phyloP scores from a whole-genome alignment of 2,113 vertebrate genomes.

The Lipophrys pholis region DNA sequence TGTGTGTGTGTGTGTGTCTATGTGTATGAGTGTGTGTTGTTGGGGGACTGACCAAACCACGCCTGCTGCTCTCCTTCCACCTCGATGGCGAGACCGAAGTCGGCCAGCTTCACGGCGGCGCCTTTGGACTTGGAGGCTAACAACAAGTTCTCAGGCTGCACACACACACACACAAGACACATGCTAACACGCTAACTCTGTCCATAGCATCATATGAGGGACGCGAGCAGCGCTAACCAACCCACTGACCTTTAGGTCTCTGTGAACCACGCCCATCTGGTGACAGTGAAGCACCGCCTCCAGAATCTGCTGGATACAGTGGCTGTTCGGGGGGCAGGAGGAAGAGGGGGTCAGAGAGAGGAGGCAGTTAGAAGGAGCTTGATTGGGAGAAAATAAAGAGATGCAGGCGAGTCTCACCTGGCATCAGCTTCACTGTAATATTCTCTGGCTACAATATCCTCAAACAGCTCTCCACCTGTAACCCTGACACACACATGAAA shows the following conservation, averaged over 20 bases:
- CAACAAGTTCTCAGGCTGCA: constrained; percentile 75
- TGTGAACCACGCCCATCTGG: constrained; percentile 80
- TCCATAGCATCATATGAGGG: neutral
- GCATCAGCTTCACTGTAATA: constrained; percentile 86
- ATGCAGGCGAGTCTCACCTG: constrained; percentile 66
- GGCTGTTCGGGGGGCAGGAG: constrained; percentile 41
- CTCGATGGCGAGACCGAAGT: constrained; percentile 76
- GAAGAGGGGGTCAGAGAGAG: neutral
- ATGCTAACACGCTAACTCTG: constrained; percentile 32
- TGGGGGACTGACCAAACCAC: constrained; percentile 63
- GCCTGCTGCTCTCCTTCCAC: constrained; percentile 81
- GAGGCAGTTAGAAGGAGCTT: too few species aligned
- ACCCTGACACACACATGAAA: constrained; percentile 66
- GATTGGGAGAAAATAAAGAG: too few species aligned
- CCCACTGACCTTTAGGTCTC: constrained; percentile 74
- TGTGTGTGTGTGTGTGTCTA: too few species aligned
- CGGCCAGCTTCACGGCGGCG: constrained; percentile 73
- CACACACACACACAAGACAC: constrained; percentile 24
- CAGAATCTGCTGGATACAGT: constrained; percentile 81
- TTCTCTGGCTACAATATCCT: constrained; percentile 85
- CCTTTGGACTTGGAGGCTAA: constrained; percentile 78
- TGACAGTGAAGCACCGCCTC: constrained; percentile 81
- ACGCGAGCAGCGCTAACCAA: constrained; percentile 4
- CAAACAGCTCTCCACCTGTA: constrained; percentile 84
- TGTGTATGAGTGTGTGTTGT: too few species aligned